phyloP scores from a whole-genome alignment of 2,888 invertebrate species.

The Ichneumon xanthorius region DNA sequence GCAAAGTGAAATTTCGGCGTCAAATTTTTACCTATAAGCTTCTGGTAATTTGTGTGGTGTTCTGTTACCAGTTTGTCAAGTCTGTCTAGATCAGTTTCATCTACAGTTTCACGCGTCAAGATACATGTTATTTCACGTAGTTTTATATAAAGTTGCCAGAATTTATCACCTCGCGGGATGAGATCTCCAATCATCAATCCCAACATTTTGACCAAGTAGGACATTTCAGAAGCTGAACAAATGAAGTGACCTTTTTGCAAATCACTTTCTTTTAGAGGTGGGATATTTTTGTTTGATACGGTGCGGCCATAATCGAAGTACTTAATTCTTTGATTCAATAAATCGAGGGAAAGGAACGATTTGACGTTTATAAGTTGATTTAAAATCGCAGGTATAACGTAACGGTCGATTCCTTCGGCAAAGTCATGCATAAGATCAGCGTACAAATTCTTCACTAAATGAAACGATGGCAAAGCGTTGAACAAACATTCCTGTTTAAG shows the following conservation, averaged over 20 bases:
- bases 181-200: constrained; percentile 42
- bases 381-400: constrained; percentile 35
- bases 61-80: constrained; percentile 21
- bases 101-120: constrained; percentile 9
- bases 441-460: constrained; percentile 52
- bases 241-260: constrained; percentile 20
- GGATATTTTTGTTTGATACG: constrained; percentile 18
- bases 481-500: constrained; percentile 45
- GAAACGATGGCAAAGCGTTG: constrained; percentile 45
- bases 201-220: constrained; percentile 16
- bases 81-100: constrained; percentile 7
- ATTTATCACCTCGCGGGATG: constrained; percentile 17
- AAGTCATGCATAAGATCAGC: constrained; percentile 65
- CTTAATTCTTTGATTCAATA: constrained; percentile 49
- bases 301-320: constrained; percentile 47
- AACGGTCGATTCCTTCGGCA: constrained; percentile 56
- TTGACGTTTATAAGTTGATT: constrained; percentile 41
- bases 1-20: constrained; percentile 47
- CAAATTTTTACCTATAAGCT: constrained; percentile 17
- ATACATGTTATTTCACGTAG: constrained; percentile 32
- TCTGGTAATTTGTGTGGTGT: constrained; percentile 26
- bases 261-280: constrained; percentile 8
- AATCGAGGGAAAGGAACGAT: constrained; percentile 35
- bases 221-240: constrained; percentile 45
- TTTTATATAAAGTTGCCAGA: constrained; percentile 28